Base-by-base conservation (phyloP, 2,888 invertebrate species). In the Napeogenes sylphis region DNA sequence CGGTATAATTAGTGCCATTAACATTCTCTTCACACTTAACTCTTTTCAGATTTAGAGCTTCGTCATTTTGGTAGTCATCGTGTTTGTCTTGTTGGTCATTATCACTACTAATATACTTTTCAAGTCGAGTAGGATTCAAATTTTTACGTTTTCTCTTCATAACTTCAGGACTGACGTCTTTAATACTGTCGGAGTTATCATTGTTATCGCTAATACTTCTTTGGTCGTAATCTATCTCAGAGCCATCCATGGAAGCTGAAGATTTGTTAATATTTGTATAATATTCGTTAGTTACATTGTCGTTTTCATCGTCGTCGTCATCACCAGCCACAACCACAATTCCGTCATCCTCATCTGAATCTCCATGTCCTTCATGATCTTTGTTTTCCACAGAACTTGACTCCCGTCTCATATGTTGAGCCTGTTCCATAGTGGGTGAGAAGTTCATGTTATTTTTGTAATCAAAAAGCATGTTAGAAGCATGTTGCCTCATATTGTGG, bases 141-240 rank as follows among this genome's bases (percentile, higher is more conserved):
- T 94, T 97, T 87, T 98, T 98, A 38, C 97, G 92, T 83, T 98
- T 98, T 61, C 97, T 91, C 77, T 95, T 95, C 75, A 92, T 93
- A n/a, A 94, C 92, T 74, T 93, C 92, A 38, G 91, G 90, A 67
- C 87, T 91, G 55, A 82, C 78, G 12, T 92, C 92, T 83, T 92
- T 92, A 64, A 76, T 75, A 76, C 70, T 76, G 14, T 88, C 89
- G 51, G 64, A 69, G 42, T 71, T 71, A 69, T 90, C 90, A 62
- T 85, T 87, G 65, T 83, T 84, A 60, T 90, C 89, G 76, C 87
- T 86, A 0, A 82, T 66, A 73, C 89, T 89, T 74, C 84, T 82
- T 73, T 87, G 88, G 72, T 90, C 90, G 64, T 78, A 86, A 64
- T 90, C 90, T 4, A 84, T 84, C 75, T 90, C 90, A 2, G 90